These are phyloP conservation scores for Rhyacichthys aspro DNA, from an alignment of 2,797 vertebrate species.

Conservation along the genomic window DNA sequence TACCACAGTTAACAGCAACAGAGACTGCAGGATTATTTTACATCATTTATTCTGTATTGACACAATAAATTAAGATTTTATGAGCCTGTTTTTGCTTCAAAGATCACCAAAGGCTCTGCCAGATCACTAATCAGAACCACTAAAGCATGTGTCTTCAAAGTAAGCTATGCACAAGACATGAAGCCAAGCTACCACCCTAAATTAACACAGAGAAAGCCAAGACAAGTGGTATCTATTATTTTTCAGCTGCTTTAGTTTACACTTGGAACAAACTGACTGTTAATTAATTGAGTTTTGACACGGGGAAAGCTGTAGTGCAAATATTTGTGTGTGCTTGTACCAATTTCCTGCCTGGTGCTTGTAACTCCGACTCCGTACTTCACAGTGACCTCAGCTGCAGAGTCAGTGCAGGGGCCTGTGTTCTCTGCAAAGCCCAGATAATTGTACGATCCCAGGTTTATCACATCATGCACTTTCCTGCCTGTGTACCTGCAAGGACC, in stretches of 20 bases:
- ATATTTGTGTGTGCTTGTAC: constrained; percentile 66
- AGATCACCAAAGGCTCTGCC: background rate
- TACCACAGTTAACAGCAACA: too few species aligned
- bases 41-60: too few species aligned
- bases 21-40: too few species aligned
- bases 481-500: constrained; percentile 84
- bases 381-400: constrained; percentile 80
- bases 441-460: constrained; percentile 98
- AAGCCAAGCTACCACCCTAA: background rate
- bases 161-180: too few species aligned
- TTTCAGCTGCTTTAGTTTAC: background rate
- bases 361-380: constrained; percentile 90
- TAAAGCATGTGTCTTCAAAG: background rate
- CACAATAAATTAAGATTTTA: too few species aligned
- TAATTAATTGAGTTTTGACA: background rate
- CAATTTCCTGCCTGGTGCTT: constrained; percentile 93
- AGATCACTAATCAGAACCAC: background rate
- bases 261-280: background rate
- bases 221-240: background rate
- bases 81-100: background rate
- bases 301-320: background rate
- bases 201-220: background rate
- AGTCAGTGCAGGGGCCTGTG: constrained; percentile 82
- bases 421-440: constrained; percentile 95
- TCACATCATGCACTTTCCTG: constrained; percentile 86